Base-by-base conservation (phyloP, 2,888 invertebrate species). In the Eurytoma californica region DNA sequence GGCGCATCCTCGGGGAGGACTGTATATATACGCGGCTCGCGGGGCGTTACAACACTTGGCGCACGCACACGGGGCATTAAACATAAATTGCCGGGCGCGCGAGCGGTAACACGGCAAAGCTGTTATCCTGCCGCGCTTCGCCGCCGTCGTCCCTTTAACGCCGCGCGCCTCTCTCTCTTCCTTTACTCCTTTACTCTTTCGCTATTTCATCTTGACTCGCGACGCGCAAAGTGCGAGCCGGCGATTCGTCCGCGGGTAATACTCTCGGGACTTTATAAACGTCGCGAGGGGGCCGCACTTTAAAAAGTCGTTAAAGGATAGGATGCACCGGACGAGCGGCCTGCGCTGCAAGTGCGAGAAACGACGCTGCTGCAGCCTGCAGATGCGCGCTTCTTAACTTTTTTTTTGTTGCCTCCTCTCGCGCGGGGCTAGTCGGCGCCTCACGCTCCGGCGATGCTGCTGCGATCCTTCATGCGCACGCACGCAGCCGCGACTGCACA, bases 261-360 rank as follows among this genome's bases (percentile, higher is more conserved):
- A 39, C 39, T 39, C 39, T 9, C 39, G 39, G 39, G 47, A 7
- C 47, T 18, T 18, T 39, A 47, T 65, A 65, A 12, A 47, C 39
- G 49, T 53, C 47, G 14, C 20, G 53, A 24, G 18, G 24, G 24
- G 4, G 60, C 18, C 13, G 30, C 30, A 72, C 72, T 72, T 72
- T 77, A 77, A 77, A 77, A 72, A 57, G 51, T 51, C 65, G 70
- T 77, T 24, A 77, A 77, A 77, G 65, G 30, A 57, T 49, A 39
- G 74, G 28, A n/a, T 65, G 57, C 28, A 30, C 51, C 24, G 9
- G 28, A 30, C 12, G 73, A 65, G 24, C 28, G 16, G 60, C 57
- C 30, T 47, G 28, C 3, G 55, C 24, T 24, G 24, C 39, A 39
- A 39, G 39, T 39, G 39, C 39, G 39, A 39, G 39, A 39, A 39